Evolutionary conservation across 2,888 invertebrate genomes (phyloP).

Genomic region (Gnatocerus cornutus): DNA sequence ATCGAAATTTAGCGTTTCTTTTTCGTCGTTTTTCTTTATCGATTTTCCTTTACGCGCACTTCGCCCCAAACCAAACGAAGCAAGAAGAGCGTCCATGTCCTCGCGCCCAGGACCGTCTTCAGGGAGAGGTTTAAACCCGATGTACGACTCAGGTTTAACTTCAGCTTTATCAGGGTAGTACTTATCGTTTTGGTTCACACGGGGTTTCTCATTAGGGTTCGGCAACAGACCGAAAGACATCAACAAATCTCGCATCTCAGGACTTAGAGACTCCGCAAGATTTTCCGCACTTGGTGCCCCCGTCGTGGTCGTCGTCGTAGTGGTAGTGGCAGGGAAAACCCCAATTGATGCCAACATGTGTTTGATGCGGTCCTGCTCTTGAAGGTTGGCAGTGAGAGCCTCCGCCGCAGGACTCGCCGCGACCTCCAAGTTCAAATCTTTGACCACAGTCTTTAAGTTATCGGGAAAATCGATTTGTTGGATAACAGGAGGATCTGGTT

Average conservation of each 20-base stretch:
- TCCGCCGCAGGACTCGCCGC: conserved; percentile 42
- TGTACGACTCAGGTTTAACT: conserved; percentile 66
- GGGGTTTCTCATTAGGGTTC: conserved; percentile 53
- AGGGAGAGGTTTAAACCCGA: conserved; percentile 69
- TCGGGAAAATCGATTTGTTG: conserved; percentile 57
- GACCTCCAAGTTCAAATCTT: conserved; percentile 59
- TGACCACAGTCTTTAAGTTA: conserved; percentile 59
- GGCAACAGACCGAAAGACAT: conserved; percentile 71
- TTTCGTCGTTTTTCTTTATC: conserved; percentile 52
- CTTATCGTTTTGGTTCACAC: conserved; percentile 20
- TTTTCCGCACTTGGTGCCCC: conserved; percentile 64
- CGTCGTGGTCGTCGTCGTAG: conserved; percentile 59
- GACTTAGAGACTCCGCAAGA: conserved; percentile 67
- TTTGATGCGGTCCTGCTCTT: conserved; percentile 62
- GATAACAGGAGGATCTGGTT: conserved; percentile 49
- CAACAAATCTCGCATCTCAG: conserved; percentile 70
- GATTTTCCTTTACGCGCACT: conserved; percentile 57
- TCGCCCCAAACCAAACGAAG: conserved; percentile 66
- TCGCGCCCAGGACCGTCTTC: conserved; percentile 61
- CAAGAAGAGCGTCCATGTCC: conserved; percentile 68
- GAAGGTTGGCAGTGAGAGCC: conserved; percentile 15
- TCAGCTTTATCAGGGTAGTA: conserved; percentile 62
- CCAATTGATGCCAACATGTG: conserved; percentile 71
- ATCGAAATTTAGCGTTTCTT: conserved; percentile 59
- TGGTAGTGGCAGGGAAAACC: conserved; percentile 59